phyloP scores from a whole-genome alignment of 2,113 vertebrate species.

The Serilophus lunatus region DNA sequence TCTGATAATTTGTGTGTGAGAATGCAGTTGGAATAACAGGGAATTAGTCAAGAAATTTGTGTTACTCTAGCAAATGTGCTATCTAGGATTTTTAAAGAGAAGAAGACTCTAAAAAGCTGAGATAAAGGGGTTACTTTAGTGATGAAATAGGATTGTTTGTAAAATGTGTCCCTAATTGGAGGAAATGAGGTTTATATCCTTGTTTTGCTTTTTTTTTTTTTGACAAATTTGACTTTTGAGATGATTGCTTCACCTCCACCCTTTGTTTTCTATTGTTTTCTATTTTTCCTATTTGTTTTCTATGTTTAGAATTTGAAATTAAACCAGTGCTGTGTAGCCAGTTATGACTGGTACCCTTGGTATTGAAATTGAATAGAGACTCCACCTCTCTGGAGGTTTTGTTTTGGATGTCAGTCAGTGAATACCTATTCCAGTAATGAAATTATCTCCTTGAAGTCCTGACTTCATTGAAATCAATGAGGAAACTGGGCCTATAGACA shows the following conservation, averaged over 20 bases:
- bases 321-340: neutral
- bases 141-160: neutral
- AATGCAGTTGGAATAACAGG: neutral
- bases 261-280: neutral
- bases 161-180: fast-evolving
- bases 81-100: neutral
- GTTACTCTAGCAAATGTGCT: neutral
- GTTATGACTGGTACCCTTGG: neutral
- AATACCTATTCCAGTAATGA: neutral
- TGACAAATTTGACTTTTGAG: neutral
- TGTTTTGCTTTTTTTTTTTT: neutral
- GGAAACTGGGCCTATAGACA: neutral
- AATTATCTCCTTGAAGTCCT: neutral
- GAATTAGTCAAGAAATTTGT: neutral
- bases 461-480: neutral
- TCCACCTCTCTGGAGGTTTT: neutral
- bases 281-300: too few relatives aligned
- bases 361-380: neutral
- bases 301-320: neutral
- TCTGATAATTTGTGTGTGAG: neutral
- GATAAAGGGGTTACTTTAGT: neutral
- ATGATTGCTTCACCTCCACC: neutral
- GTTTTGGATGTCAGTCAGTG: neutral
- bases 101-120: neutral
- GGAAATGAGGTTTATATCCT: neutral